A percentile compares a stretch with the other conserved stretches of the same genome.
These are phyloP conservation scores for Drosophila melanosoma DNA, from an alignment of 2,888 invertebrate genomes.

Conservation along the genomic window DNA sequence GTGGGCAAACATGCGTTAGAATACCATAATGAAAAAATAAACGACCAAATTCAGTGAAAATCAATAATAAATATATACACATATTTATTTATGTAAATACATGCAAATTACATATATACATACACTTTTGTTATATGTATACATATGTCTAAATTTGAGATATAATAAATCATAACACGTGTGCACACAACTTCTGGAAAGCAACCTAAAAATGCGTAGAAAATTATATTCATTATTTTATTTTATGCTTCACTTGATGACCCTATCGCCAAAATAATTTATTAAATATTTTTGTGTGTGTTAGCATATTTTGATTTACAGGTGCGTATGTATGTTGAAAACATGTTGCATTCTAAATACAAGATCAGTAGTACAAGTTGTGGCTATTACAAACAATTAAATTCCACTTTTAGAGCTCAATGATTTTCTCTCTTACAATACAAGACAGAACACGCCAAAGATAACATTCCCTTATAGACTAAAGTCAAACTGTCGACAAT, in stretches of 20 bases:
- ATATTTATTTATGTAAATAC: background rate
- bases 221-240: background rate
- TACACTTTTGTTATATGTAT: background rate
- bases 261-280: background rate
- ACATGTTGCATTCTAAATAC: background rate
- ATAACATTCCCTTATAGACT: background rate
- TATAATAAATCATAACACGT: conserved; percentile 5
- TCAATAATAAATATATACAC: background rate
- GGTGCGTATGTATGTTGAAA: background rate
- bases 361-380: background rate
- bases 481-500: background rate
- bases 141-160: background rate
- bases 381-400: background rate
- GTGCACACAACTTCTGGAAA: conserved; percentile 4
- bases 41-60: background rate
- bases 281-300: background rate
- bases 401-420: background rate
- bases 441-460: background rate
- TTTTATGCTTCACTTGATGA: background rate
- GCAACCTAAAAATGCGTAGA: background rate
- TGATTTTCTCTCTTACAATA: background rate
- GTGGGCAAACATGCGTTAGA: background rate
- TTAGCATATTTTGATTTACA: background rate
- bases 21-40: background rate
- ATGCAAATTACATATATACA: background rate